A percentile compares a stretch with the other conserved stretches of the same genome.
phyloP scores from a whole-genome alignment of 2,113 vertebrate species.

The Eolophus roseicapilla region DNA sequence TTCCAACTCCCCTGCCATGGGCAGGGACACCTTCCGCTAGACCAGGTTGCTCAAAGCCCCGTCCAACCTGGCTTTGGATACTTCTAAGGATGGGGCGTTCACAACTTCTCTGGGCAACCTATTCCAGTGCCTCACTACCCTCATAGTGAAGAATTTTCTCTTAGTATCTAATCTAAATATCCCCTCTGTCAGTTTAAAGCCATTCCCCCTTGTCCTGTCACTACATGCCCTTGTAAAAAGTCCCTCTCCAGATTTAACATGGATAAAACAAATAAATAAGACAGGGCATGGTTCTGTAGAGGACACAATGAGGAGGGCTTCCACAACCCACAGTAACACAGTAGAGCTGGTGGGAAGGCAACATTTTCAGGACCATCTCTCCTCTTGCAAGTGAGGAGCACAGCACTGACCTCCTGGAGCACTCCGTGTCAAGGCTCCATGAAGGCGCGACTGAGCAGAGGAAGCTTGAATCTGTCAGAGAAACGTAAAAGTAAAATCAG shows the following conservation, averaged over 20 bases:
- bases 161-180: background rate
- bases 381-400: background rate
- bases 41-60: background rate
- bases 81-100: background rate
- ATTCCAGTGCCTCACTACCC: background rate
- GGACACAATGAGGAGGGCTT: background rate
- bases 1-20: background rate
- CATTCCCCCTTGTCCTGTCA: background rate
- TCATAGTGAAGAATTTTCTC: background rate
- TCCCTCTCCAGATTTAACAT: background rate
- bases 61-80: background rate
- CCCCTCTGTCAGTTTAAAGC: background rate
- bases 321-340: background rate
- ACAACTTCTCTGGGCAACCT: background rate
- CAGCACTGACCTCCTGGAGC: constrained; percentile 69
- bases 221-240: background rate
- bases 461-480: constrained; percentile 65
- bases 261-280: background rate
- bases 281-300: background rate
- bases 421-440: constrained; percentile 46
- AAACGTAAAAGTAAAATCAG: constrained; percentile 20
- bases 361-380: background rate
- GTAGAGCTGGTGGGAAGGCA: background rate
- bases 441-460: constrained; percentile 48
- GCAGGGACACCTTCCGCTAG: background rate